Evolutionary conservation across 2,888 invertebrate species (phyloP).

Genomic region (Dryobota labecula): DNA sequence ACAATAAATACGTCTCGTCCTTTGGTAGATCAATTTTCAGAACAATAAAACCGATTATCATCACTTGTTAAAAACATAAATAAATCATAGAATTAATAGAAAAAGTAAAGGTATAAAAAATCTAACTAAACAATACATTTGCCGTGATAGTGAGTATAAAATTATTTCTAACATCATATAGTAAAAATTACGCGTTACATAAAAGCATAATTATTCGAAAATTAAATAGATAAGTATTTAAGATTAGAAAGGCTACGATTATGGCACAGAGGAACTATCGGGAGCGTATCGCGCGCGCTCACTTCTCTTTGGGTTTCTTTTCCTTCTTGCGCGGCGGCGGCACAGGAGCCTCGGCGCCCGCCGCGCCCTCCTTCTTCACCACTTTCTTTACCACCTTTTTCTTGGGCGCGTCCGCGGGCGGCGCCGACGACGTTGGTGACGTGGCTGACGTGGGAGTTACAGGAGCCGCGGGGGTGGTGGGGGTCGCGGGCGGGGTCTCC

Average conservation of each 20-base stretch:
- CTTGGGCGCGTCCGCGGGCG: slow-evolving; percentile 76
- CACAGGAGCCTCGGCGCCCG: slow-evolving; percentile 84
- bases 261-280: slow-evolving; percentile 88
- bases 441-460: slow-evolving; percentile 66
- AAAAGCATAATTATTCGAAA: slow-evolving; percentile 84
- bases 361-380: slow-evolving; percentile 86
- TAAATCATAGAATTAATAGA: slow-evolving; percentile 64
- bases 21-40: slow-evolving; percentile 78
- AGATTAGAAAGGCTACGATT: slow-evolving; percentile 82
- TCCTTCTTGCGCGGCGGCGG: slow-evolving; percentile 90
- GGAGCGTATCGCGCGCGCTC: slow-evolving; percentile 79
- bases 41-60: slow-evolving; percentile 73
- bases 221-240: slow-evolving; percentile 82
- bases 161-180: slow-evolving; percentile 78
- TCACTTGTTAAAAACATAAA: slow-evolving; percentile 76
- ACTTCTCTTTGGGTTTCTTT: slow-evolving; percentile 90
- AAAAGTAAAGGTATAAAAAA: slow-evolving; percentile 76
- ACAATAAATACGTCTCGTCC: slow-evolving; percentile 85
- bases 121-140: slow-evolving; percentile 78
- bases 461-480: slow-evolving; percentile 49
- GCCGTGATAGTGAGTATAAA: slow-evolving; percentile 79
- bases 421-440: slow-evolving; percentile 9
- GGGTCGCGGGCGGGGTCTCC: slow-evolving; percentile 65
- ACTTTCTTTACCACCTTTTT: slow-evolving; percentile 88
- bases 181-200: slow-evolving; percentile 82